Evolutionary conservation across 2,797 vertebrate genomes (phyloP).

Genomic region (Valencia hispanica): DNA sequence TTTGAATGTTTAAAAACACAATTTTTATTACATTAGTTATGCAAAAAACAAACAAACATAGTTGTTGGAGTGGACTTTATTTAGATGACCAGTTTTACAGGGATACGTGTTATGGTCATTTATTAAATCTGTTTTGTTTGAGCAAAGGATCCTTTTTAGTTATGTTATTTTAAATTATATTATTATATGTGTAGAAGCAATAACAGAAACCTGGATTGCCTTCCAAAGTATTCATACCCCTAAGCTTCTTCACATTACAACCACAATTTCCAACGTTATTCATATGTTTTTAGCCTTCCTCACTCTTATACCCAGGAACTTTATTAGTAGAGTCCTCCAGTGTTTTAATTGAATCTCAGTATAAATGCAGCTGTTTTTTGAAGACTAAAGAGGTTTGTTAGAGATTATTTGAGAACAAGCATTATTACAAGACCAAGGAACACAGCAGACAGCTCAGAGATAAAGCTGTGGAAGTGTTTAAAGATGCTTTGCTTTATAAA

Average conservation of each 20-base stretch:
- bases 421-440: neutral
- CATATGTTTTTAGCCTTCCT: neutral
- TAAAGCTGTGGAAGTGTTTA: neutral
- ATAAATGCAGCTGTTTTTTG: neutral
- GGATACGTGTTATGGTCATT: neutral
- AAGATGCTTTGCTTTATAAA: neutral
- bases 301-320: neutral
- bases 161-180: neutral
- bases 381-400: neutral
- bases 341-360: neutral
- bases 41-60: neutral
- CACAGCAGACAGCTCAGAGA: neutral
- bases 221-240: neutral
- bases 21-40: neutral
- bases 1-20: neutral
- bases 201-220: neutral
- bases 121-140: no score
- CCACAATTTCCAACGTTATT: neutral
- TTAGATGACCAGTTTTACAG: neutral
- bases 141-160: no score
- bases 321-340: no score
- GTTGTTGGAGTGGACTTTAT: conserved; percentile 13
- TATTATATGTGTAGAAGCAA: neutral
- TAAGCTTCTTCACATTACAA: neutral
- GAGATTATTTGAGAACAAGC: neutral